Evolutionary conservation across 2,888 invertebrate species (phyloP), one percentile per base, ranked within the genome.

Genomic region (Spodoptera exigua): DNA sequence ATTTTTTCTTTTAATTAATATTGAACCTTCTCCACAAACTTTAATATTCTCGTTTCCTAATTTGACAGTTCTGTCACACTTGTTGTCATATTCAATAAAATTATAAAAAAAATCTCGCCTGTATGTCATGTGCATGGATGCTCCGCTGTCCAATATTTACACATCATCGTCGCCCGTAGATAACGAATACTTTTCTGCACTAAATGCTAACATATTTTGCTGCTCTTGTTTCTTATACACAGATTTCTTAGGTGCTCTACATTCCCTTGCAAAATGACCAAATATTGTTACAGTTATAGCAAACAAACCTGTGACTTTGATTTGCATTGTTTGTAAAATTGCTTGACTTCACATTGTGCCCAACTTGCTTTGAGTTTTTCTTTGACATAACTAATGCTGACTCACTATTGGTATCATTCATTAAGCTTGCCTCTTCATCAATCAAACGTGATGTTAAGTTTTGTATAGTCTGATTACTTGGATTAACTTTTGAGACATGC

Each of bases 401-500:
- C 37, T 53, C 27, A 53, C 7, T 45, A 11, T 7, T 11, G 11
- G 2, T 35, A 53, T 43, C 51, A 10, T 41, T 41, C n/a, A 12
- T 21, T 12, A 43, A 21, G 43, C 43, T 43, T 2, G 44, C 44
- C 36, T 53, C 52, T n/a, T 53, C 43, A 44, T 44, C 43, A 16
- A 44, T 5, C 11, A 44, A 5, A 5, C 52, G 43, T 2, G 44
- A 35, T 3, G 43, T 43, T 9, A 35, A 13, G 3, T 40, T 40
- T n/a, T 32, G 16, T n/a, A 49, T 32, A 10, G 32, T 40, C 21
- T 49, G 49, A 4, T 12, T 39, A 0, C 10, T 3, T 49, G 21
- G 21, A 40, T 40, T 47, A 12, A 59, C 49, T 10, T 48, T 56
- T 0, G 52, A 39, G 0, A 64, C 39, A 16, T 60, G 47, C 16